phyloP scores from a whole-genome alignment of 2,888 invertebrate genomes.

The Patella caerulea region DNA sequence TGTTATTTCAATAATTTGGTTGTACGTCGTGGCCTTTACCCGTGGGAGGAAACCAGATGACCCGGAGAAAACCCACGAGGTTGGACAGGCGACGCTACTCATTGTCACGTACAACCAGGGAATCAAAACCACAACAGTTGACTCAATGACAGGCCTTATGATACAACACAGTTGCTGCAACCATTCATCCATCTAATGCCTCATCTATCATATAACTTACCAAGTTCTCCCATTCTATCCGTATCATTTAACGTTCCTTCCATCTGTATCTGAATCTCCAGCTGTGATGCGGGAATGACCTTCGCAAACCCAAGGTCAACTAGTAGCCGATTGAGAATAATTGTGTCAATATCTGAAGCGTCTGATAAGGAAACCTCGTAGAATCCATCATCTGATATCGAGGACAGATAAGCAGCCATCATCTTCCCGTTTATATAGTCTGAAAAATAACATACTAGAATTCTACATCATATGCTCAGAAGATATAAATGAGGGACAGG shows the following conservation, averaged over 20 bases:
- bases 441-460: slow-evolving; percentile 29
- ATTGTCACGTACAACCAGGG: no score
- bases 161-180: no score
- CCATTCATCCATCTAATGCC: no score
- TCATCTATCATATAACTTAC: slow-evolving; percentile 1
- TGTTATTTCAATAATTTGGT: no score
- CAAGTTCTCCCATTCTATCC: slow-evolving; percentile 24
- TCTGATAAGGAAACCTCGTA: slow-evolving; percentile 25
- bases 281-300: slow-evolving; percentile 43
- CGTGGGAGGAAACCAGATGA: no score
- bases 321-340: slow-evolving; percentile 32
- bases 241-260: slow-evolving; percentile 43
- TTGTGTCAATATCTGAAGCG: not conserved
- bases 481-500: no score
- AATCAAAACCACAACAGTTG: no score
- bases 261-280: slow-evolving; percentile 49
- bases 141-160: no score
- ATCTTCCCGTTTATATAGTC: slow-evolving; percentile 19
- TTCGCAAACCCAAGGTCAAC: slow-evolving; percentile 44
- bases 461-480: slow-evolving; percentile 11
- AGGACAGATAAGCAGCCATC: slow-evolving; percentile 40
- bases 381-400: slow-evolving; percentile 47
- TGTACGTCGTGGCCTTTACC: no score
- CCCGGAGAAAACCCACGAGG: no score
- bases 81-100: no score